Evolutionary conservation across 2,888 invertebrate species (phyloP), one percentile per base, ranked within the genome.

Genomic region (Folsomia candida): DNA sequence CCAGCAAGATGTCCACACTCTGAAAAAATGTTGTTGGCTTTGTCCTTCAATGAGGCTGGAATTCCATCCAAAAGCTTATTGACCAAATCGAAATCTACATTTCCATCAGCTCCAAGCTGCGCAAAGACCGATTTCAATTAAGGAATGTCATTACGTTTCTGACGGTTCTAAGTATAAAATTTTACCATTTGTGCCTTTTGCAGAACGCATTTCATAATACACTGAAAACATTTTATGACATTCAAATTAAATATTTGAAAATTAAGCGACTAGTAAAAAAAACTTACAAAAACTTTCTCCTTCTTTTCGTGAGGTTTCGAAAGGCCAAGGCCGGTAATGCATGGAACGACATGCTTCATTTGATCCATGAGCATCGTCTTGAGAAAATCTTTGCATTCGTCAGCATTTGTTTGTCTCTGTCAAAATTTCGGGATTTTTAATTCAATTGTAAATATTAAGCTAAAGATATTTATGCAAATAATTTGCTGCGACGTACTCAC

Each of bases 131-230:
- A 3, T 54, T 54, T n/a, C 6, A 47, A 11, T 47, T 47, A 11
- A 11, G 9, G 9, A 47, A 47, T 47, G 9, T 47, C 47, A 47
- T n/a, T n/a, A n/a, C n/a, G n/a, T n/a, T n/a, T n/a, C n/a, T n/a
- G n/a, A n/a, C n/a, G n/a, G n/a, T n/a, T n/a, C n/a, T n/a, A n/a
- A n/a, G n/a, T n/a, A n/a, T 51, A 51, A 51, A 54, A 54, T 54
- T 20, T 22, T 18, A 14, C 51, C 51, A 51, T 11, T 51, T 51
- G 18, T 51, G 11, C n/a, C n/a, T n/a, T n/a, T n/a, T n/a, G n/a
- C n/a, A 73, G 47, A 2, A 73, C 73, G 27, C 73, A 73, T 64
- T 73, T 73, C 73, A 73, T 73, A 25, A 73, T 73, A 37, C 73
- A 72, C 72, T 72, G 58, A 1, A 65, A 66, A 29, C 2, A 26